These are phyloP conservation scores for Drosophila pallidifrons DNA, from an alignment of 1,140 invertebrate genomes.

Conservation along the genomic window DNA sequence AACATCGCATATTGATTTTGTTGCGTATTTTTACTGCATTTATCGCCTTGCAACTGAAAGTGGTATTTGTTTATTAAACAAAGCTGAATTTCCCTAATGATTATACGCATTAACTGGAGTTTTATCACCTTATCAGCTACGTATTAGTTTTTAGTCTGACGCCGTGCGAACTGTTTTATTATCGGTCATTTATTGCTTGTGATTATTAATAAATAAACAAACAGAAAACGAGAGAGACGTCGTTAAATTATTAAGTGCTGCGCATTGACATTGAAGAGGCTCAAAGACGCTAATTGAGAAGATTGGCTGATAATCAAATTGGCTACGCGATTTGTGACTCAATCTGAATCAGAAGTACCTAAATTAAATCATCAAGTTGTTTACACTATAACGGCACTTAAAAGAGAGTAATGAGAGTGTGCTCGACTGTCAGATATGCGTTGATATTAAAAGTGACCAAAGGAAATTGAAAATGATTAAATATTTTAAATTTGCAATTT, in stretches of 20 bases:
- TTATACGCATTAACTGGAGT: not conserved
- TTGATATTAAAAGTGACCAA: too few species aligned
- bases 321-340: constrained; percentile 28
- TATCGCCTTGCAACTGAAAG: not conserved
- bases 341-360: constrained; percentile 20
- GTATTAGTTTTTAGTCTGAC: not conserved
- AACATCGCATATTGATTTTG: constrained; percentile 22
- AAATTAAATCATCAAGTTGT: constrained; percentile 3
- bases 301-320: constrained; percentile 44
- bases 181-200: constrained; percentile 37
- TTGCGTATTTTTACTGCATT: not conserved
- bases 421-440: too few species aligned
- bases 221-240: not conserved
- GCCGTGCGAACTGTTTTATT: constrained; percentile 29
- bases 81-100: not conserved
- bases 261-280: constrained; percentile 5
- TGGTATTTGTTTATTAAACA: constrained; percentile 9
- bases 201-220: constrained; percentile 30
- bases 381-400: not conserved
- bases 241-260: constrained; percentile 21
- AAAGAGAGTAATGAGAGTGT: too few species aligned
- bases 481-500: too few species aligned
- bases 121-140: constrained; percentile 25
- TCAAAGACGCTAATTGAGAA: constrained; percentile 41
- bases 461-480: too few species aligned